Base-by-base conservation (phyloP, 2,888 invertebrate species). In the Coenonympha arcania region DNA sequence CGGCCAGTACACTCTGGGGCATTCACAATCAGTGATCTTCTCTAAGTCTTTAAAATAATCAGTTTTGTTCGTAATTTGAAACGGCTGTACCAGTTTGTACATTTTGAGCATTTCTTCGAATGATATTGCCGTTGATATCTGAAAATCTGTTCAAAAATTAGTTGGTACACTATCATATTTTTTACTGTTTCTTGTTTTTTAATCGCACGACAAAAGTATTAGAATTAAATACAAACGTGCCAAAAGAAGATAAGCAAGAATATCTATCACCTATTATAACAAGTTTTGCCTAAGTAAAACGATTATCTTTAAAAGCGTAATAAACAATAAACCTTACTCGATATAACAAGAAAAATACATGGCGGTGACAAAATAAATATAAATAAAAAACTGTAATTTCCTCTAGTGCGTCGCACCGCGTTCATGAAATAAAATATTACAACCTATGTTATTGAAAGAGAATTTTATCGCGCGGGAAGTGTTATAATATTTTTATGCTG, bases 1-100 rank as follows among this genome's bases (percentile, higher is more conserved):
- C 0, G 71, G 71, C 54, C 62, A 71, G 30, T 63, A 72, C 0
- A 70, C 61, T 8, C 68, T 58, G 0, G 72, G 71, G 9, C 73
- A 73, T n/a, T 56, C 42, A 11, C 58, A 58, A 6, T 44, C 45
- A 0, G 6, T 2, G 11, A 58, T 49, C 0, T 28, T 5, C 1
- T 52, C 49, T n/a, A 56, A 15, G 8, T 58, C 56, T 6, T 45
- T 42, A 1, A 56, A 41, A 16, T 8, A 2, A 11, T 28, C 39
- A 1, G 46, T 44, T 28, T n/a, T 43, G 3, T 45, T 46, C 13
- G 50, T 30, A 24, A 56, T 34, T 33, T 53, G 54, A 36, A 42
- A 55, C 2, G 56, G 58, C 5, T 41, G 6, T 1, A 31, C 20
- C 1, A 57, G 34, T 11, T 49, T 22, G 19, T 46, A 57, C 26